Evolutionary conservation across 2,113 vertebrate species (phyloP), one percentile per base, ranked within the genome.

Genomic region (Chlamydotis undulata): DNA sequence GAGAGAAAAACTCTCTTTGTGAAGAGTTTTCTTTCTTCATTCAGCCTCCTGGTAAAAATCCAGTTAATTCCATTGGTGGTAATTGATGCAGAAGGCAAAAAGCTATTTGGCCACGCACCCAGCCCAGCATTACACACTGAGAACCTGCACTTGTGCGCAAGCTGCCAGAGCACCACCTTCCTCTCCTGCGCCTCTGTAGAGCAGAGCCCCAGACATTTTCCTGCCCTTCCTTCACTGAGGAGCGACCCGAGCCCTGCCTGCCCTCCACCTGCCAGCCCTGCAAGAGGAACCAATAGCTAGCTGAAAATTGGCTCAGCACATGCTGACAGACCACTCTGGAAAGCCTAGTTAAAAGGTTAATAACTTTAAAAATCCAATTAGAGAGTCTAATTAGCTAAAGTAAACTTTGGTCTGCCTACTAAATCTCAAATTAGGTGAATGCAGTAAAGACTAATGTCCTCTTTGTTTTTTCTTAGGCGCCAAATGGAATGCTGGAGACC

Each of bases 351-450:
- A 77, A 93, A 90, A 96, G 80, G 92, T 78, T 96, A 97, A 84
- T 95, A 92, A 93, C 94, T 91, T 94, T 64, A 14, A 1, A 64
- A 93, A 94, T 84, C 90, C 57, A 93, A 96, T 96, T 96, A 97
- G 53, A 90, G 43, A 73, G 53, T 22, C 65, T 96, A 96, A 96
- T 96, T 95, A 95, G 50, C 69, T 96, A 78, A 90, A 78, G 83
- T 60, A 83, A 92, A 96, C 83, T 94, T 94, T 89, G 75, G 41
- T 78, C 80, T 94, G 69, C 69, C 88, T 86, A 50, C 60, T 78
- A 87, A 92, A 83, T 95, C 57, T 96, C 77, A 90, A 92, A 92
- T 65, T 67, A 92, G 85, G 69, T 83, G 76, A 95, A 61, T 1
- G 4, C 52, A 82, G 71, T 71, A 78, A 94, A 92, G 88, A 96